A percentile compares a stretch with the other conserved stretches of the same genome.
These are phyloP conservation scores for Myiopsitta monachus DNA, from an alignment of 2,113 vertebrate genomes.

Conservation along the genomic window DNA sequence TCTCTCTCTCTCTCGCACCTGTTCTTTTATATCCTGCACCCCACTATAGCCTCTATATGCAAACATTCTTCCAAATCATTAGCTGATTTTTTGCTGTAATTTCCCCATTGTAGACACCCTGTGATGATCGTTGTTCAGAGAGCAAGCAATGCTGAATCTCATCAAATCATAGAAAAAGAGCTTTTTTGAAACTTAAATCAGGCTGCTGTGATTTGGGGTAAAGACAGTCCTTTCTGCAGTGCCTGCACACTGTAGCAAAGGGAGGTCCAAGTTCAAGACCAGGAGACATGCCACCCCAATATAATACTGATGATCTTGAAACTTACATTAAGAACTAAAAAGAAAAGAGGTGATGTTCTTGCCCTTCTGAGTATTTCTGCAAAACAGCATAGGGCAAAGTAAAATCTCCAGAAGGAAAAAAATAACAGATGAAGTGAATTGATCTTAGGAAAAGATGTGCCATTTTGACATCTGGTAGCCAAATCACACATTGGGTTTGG, in stretches of 20 bases:
- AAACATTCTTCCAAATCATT: neutral
- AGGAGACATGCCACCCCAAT: neutral
- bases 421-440: neutral
- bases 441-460: neutral
- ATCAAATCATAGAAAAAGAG: neutral
- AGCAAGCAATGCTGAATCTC: neutral
- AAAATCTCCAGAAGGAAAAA: neutral
- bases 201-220: neutral
- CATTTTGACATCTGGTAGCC: neutral
- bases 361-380: neutral
- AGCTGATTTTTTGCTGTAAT: neutral
- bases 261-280: neutral
- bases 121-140: neutral
- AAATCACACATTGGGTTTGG: neutral
- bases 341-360: neutral
- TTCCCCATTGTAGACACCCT: neutral
- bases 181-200: neutral
- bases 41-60: neutral
- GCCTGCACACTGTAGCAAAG: neutral
- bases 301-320: neutral
- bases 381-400: neutral
- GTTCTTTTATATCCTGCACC: neutral
- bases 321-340: neutral
- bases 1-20: neutral
- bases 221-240: neutral